A percentile compares a stretch with the other conserved stretches of the same genome.
phyloP scores from a whole-genome alignment of 1,140 invertebrate genomes.

The Drosophila lowei region DNA sequence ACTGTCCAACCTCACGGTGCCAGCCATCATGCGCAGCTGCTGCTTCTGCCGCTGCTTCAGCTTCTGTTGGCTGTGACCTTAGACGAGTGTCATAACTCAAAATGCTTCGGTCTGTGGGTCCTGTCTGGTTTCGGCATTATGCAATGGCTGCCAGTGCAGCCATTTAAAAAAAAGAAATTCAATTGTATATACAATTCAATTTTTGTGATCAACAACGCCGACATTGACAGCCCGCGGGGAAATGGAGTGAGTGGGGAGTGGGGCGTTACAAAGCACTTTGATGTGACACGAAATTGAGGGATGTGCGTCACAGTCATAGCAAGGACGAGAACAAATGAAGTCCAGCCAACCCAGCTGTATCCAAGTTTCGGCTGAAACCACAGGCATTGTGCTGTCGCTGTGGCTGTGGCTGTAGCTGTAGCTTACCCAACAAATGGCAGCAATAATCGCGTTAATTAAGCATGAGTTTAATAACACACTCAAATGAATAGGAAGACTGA shows the following conservation, averaged over 20 bases:
- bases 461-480: constrained; percentile 52
- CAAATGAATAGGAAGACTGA: constrained; percentile 57
- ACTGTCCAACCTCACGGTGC: constrained; percentile 36
- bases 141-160: constrained; percentile 40
- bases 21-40: constrained; percentile 55
- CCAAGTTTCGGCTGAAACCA: too few relatives aligned
- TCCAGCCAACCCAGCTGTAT: neutral
- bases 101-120: constrained; percentile 23
- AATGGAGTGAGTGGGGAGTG: neutral
- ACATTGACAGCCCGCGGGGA: constrained; percentile 56
- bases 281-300: constrained; percentile 43
- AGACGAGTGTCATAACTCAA: constrained; percentile 69
- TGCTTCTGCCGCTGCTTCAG: too few relatives aligned
- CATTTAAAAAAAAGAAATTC: constrained; percentile 72
- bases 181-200: constrained; percentile 77
- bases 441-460: constrained; percentile 76
- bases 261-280: constrained; percentile 55
- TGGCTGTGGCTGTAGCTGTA: constrained; percentile 8
- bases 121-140: constrained; percentile 41
- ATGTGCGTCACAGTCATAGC: neutral
- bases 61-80: constrained; percentile 44
- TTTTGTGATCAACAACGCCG: constrained; percentile 69
- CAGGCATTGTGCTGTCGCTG: too few relatives aligned
- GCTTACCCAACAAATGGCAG: constrained; percentile 49
- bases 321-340: neutral